phyloP scores from a whole-genome alignment of 1,140 invertebrate genomes.

The Drosophila fuyamai region DNA sequence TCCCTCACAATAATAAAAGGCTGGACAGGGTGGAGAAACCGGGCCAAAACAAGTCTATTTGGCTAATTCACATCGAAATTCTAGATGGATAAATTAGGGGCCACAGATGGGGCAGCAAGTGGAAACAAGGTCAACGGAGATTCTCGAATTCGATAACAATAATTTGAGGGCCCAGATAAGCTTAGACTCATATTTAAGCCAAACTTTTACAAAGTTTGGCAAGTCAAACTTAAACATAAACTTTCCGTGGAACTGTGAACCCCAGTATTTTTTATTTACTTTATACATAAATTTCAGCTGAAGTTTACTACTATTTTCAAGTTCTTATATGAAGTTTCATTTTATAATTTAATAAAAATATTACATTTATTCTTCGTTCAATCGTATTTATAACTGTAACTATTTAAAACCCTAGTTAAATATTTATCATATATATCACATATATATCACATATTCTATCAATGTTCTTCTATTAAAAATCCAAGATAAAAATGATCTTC shows the following conservation, averaged over 20 bases:
- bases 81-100: conserved; percentile 29
- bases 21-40: conserved; percentile 33
- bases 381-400: no score
- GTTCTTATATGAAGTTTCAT: no score
- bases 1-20: conserved; percentile 59
- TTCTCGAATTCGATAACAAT: conserved; percentile 30
- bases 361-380: no score
- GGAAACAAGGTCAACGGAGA: conserved; percentile 31
- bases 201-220: conserved; percentile 27
- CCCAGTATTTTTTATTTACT: background rate
- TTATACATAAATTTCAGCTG: background rate
- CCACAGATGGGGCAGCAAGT: conserved; percentile 22
- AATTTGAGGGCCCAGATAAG: conserved; percentile 32
- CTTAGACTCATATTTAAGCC: background rate
- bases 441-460: no score
- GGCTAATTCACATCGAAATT: conserved; percentile 48
- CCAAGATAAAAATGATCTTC: no score
- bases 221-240: conserved; percentile 1
- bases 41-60: conserved; percentile 36
- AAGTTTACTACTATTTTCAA: background rate
- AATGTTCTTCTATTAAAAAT: no score
- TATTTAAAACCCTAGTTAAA: no score
- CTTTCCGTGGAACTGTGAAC: background rate
- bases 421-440: no score
- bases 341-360: no score